Percentiles rank a stretch among this genome's conserved stretches.
Conservation (phyloP, 2,797 vertebrate species). For the Capromys pilorides region DNA sequence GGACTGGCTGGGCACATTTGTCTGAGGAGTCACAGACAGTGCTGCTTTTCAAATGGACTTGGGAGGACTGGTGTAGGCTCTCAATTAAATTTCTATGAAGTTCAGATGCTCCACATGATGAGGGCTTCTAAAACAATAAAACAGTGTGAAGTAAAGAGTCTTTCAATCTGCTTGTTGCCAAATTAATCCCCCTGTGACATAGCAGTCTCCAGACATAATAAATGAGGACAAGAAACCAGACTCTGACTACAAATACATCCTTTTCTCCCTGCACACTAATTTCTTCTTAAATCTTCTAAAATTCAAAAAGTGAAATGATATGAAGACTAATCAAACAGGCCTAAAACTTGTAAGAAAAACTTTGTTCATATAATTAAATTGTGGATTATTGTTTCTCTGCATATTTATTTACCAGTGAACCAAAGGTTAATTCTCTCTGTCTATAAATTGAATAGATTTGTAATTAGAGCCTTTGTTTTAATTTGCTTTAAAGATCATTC, state of each 20-base stretch:
- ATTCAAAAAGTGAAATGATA: conserved; percentile 67
- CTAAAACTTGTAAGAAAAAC: conserved; percentile 64
- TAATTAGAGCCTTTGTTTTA: conserved; percentile 85
- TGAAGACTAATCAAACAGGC: conserved; percentile 55
- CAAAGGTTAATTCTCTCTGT: conserved; percentile 81
- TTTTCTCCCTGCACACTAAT: not conserved
- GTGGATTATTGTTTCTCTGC: conserved; percentile 78
- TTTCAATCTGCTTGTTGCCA: not conserved
- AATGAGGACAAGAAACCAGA: not conserved
- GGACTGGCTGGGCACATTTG: not conserved
- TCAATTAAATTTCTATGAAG: not conserved
- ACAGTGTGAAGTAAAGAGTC: not conserved
- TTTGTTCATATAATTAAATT: conserved; percentile 75
- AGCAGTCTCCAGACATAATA: conserved; percentile 43
- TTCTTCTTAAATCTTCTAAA: conserved; percentile 62
- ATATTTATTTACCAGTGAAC: conserved; percentile 77
- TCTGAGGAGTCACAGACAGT: not conserved
- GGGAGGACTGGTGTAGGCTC: not conserved
- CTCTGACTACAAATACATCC: not conserved
- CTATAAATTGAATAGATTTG: conserved; percentile 82
- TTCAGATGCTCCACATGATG: not conserved
- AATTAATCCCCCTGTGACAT: not conserved
- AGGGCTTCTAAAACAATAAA: not conserved
- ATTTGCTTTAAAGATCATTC: conserved; percentile 85
- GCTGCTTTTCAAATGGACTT: not conserved